Conservation (phyloP, 2,888 invertebrate genomes). For the Ophion ellenae region DNA sequence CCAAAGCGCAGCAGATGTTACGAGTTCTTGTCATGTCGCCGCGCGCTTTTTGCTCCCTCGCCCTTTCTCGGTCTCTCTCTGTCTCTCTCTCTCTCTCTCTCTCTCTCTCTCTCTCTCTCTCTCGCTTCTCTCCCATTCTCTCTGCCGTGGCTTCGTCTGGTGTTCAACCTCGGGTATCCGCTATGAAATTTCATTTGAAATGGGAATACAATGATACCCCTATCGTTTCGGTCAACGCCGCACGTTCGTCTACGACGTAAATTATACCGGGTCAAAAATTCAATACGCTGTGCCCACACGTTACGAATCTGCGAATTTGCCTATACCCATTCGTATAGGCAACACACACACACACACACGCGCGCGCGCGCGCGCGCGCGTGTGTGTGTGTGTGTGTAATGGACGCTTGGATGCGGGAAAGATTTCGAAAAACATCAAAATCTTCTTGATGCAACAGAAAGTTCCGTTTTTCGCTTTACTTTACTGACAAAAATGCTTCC, state of each 20-base stretch:
- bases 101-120: conserved; percentile 5
- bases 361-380: too few species aligned
- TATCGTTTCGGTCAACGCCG: conserved; percentile 59
- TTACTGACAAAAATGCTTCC: too few species aligned
- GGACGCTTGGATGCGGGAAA: too few species aligned
- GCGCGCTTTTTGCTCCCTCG: neutral
- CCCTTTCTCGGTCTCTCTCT: conserved; percentile 3
- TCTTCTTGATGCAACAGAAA: too few species aligned
- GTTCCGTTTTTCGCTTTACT: too few species aligned
- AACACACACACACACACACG: neutral
- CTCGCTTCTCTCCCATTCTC: neutral
- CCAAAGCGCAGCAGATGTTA: conserved; percentile 81
- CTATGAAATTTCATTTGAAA: conserved; percentile 71
- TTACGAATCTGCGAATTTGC: conserved; percentile 41
- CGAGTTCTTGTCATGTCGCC: conserved; percentile 70
- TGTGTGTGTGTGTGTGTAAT: too few species aligned
- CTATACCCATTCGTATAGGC: conserved; percentile 5
- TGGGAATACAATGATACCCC: conserved; percentile 67
- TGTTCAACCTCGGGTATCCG: conserved; percentile 63
- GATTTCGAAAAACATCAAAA: too few species aligned
- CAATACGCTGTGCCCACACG: conserved; percentile 44
- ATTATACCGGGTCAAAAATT: conserved; percentile 61
- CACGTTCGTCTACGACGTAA: conserved; percentile 52
- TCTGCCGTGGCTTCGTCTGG: conserved; percentile 58
- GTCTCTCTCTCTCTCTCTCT: conserved; percentile 9